Percentiles rank a stretch among this genome's conserved stretches.
phyloP scores from a whole-genome alignment of 2,888 invertebrate species.

The Orthosia gracilis region DNA sequence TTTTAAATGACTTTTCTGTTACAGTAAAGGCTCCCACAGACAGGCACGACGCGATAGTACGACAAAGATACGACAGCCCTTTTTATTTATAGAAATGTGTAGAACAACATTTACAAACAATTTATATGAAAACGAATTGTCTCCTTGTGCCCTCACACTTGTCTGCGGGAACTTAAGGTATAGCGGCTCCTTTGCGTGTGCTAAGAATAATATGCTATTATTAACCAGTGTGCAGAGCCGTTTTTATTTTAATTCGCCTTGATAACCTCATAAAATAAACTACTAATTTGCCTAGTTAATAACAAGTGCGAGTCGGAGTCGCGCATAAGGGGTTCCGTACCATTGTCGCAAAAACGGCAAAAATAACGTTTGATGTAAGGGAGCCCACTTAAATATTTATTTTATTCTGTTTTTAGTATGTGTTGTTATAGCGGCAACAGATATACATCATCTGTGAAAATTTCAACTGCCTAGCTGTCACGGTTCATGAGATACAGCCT shows the following conservation, averaged over 20 bases:
- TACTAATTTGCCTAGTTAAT: background rate
- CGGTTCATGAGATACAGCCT: no score
- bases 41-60: background rate
- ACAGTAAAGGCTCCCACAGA: background rate
- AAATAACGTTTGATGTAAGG: no score
- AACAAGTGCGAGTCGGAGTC: no score
- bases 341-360: no score
- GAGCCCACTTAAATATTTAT: no score
- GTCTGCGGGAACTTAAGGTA: background rate
- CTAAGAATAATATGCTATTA: background rate
- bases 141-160: background rate
- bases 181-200: no score
- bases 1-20: background rate
- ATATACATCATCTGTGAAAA: no score
- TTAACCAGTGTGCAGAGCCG: background rate
- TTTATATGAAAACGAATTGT: background rate
- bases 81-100: background rate
- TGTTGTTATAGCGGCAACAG: no score
- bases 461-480: no score
- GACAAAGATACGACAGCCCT: background rate
- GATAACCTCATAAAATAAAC: background rate
- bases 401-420: no score
- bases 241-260: background rate
- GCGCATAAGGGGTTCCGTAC: no score
- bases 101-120: background rate